These are phyloP conservation scores for Yponomeuta sedellus DNA, from an alignment of 2,888 invertebrate genomes.

Conservation along the genomic window DNA sequence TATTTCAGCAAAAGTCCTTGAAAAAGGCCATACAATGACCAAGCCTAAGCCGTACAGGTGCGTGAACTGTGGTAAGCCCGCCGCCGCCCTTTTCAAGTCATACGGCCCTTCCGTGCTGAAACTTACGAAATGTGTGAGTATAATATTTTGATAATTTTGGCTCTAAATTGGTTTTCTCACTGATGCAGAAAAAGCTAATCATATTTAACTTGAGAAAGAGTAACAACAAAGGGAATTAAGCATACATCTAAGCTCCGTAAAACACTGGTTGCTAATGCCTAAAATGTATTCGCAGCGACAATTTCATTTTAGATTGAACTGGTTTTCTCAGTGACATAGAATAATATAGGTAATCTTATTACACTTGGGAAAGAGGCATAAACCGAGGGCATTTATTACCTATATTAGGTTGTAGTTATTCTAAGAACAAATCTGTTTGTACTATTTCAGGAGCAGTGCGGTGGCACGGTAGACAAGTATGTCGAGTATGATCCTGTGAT, in stretches of 20 bases:
- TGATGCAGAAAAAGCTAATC: too few relatives aligned
- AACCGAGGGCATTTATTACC: too few relatives aligned
- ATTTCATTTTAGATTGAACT: too few relatives aligned
- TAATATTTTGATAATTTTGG: neutral
- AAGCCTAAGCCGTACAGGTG: conserved; percentile 59
- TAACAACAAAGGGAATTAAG: too few relatives aligned
- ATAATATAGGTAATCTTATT: too few relatives aligned
- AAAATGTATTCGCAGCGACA: too few relatives aligned
- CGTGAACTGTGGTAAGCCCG: conserved; percentile 81
- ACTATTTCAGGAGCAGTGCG: conserved; percentile 82
- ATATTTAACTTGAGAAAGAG: too few relatives aligned
- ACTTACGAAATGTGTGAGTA: conserved; percentile 84
- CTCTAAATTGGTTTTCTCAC: neutral
- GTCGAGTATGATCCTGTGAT: conserved; percentile 94
- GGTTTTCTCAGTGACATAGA: too few relatives aligned
- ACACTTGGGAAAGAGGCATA: too few relatives aligned
- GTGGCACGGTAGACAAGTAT: conserved; percentile 89
- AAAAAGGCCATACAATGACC: neutral
- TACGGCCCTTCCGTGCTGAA: conserved; percentile 84
- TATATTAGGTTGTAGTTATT: neutral
- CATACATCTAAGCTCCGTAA: too few relatives aligned
- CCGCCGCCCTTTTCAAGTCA: conserved; percentile 79
- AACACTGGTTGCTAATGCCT: too few relatives aligned
- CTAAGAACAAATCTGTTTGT: neutral
- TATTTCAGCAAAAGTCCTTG: too few relatives aligned